These are phyloP conservation scores for Astyanax mexicanus DNA, from an alignment of 2,797 vertebrate species.

Conservation along the genomic window DNA sequence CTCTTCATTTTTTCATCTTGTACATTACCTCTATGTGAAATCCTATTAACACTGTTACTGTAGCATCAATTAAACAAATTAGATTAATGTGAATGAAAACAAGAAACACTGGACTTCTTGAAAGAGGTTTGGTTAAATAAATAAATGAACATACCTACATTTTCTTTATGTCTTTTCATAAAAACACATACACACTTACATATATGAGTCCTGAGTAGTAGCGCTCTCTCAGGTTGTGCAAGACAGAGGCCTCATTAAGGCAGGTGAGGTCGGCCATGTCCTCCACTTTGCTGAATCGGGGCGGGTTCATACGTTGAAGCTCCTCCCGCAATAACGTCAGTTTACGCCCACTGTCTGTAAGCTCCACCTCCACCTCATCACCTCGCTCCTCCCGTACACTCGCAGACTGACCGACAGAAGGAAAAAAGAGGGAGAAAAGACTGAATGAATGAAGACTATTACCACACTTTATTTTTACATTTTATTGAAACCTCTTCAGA, in stretches of 20 bases:
- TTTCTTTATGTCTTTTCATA: no score
- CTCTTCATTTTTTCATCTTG: no score
- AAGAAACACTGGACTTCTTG: no score
- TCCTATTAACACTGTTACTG: no score
- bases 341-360: conserved; percentile 85
- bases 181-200: no score
- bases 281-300: conserved; percentile 93
- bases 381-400: conserved; percentile 86
- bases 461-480: background rate
- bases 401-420: conserved; percentile 76
- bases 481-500: no score
- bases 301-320: conserved; percentile 94
- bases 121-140: no score
- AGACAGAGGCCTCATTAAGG: conserved; percentile 92
- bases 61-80: no score
- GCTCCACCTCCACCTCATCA: conserved; percentile 90
- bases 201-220: conserved; percentile 95
- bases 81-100: no score
- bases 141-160: no score
- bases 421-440: background rate
- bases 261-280: conserved; percentile 96
- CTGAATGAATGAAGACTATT: background rate
- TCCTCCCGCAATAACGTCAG: conserved; percentile 87
- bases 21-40: no score
- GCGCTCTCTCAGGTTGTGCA: conserved; percentile 92